A percentile compares a stretch with the other conserved stretches of the same genome.
These are phyloP conservation scores for Odocoileus virginianus DNA, from an alignment of 2,113 vertebrate genomes.

Conservation along the genomic window DNA sequence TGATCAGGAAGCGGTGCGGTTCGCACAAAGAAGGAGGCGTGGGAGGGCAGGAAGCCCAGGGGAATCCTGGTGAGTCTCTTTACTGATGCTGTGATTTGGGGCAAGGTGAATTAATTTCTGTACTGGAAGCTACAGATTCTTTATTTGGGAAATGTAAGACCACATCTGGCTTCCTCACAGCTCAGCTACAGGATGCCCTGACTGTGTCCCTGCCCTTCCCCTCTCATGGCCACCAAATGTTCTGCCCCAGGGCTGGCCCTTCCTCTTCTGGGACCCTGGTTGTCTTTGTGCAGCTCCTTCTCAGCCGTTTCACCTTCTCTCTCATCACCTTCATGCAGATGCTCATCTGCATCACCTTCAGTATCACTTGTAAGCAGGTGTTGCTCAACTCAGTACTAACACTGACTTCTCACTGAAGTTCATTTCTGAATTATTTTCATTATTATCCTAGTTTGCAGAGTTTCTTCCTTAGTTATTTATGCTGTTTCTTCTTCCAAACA, in stretches of 20 bases:
- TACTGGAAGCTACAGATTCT: not conserved
- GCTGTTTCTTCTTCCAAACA: not conserved
- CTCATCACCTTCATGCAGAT: too few species aligned
- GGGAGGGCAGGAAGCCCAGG: not conserved
- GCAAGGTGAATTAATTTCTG: not conserved
- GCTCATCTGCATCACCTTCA: not conserved
- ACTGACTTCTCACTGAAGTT: not conserved
- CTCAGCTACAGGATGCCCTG: not conserved
- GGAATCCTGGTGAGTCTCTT: not conserved
- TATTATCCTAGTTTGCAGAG: not conserved
- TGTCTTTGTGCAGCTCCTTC: not conserved
- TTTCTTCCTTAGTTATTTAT: not conserved
- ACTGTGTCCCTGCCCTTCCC: not conserved
- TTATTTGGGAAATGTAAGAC: not conserved
- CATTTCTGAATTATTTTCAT: not conserved
- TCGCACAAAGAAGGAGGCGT: not conserved
- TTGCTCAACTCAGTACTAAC: not conserved
- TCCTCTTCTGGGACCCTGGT: not conserved
- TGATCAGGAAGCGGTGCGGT: not conserved
- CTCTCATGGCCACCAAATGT: not conserved
- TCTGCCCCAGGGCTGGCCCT: not conserved
- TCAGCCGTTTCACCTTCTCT: not conserved
- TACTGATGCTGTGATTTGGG: not conserved
- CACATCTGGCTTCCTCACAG: not conserved
- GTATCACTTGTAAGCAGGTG: not conserved